phyloP scores from a whole-genome alignment of 1,140 invertebrate genomes.

The Hetaerina americana region DNA sequence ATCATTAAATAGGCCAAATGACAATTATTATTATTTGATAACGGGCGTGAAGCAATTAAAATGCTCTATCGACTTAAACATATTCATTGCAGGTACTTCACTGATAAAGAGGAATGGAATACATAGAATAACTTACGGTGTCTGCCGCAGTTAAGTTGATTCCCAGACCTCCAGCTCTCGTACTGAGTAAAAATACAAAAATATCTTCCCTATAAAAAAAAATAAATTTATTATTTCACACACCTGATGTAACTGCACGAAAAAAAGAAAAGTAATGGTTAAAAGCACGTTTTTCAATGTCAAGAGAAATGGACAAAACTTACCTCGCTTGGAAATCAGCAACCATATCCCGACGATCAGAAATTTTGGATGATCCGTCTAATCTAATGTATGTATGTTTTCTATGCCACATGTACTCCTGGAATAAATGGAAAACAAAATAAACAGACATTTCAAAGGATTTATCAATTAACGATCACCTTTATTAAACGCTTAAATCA shows the following conservation, averaged over 20 bases:
- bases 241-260: too few relatives aligned
- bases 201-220: slow-evolving; percentile 59
- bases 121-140: slow-evolving; percentile 55
- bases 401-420: slow-evolving; percentile 88
- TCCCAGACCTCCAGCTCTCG: slow-evolving; percentile 90
- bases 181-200: slow-evolving; percentile 93
- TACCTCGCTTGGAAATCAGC: slow-evolving; percentile 74
- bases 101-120: neutral
- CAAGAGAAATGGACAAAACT: too few relatives aligned
- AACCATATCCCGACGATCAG: slow-evolving; percentile 82
- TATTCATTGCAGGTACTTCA: too few relatives aligned
- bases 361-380: slow-evolving; percentile 86
- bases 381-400: slow-evolving; percentile 86
- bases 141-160: slow-evolving; percentile 98
- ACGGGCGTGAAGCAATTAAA: too few relatives aligned
- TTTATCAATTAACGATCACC: neutral
- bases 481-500: neutral
- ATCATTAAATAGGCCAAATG: too few relatives aligned
- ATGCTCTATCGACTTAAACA: neutral
- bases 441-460: neutral
- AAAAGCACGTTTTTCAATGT: too few relatives aligned
- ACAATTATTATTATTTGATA: too few relatives aligned
- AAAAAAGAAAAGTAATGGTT: too few relatives aligned
- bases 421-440: slow-evolving; percentile 18
- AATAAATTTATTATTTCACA: slow-evolving; percentile 10